Conservation (phyloP, 2,797 vertebrate species). For the Sciurus carolinensis region DNA sequence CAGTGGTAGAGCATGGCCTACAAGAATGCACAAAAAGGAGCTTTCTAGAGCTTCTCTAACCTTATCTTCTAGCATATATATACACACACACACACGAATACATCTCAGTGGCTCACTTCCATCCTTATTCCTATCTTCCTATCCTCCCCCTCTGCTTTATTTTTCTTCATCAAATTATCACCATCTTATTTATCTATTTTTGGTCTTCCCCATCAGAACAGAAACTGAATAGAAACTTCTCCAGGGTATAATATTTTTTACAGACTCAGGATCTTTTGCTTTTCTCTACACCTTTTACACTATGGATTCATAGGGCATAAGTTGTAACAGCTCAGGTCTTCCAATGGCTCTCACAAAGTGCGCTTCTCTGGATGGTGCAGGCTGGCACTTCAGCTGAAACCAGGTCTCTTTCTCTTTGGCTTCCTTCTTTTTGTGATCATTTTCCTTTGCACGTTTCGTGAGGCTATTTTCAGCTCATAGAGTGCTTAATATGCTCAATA, state of each 20-base stretch:
- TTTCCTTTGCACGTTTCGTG: neutral
- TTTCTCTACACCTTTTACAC: neutral
- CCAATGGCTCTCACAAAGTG: neutral
- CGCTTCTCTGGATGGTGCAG: neutral
- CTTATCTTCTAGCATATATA: neutral
- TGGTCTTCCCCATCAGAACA: neutral
- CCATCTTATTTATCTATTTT: neutral
- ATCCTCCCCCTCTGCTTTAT: neutral
- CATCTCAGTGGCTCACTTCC: neutral
- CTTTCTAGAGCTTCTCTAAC: neutral
- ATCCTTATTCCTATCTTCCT: neutral
- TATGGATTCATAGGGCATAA: neutral
- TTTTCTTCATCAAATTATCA: neutral
- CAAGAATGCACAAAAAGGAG: neutral
- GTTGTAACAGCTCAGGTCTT: neutral
- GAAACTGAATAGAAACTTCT: neutral
- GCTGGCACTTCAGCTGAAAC: neutral
- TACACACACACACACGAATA: neutral
- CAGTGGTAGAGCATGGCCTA: neutral
- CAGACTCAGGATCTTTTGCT: neutral
- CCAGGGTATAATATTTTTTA: neutral
- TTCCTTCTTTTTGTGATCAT: neutral
- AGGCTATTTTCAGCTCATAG: neutral
- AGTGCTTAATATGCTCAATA: neutral
- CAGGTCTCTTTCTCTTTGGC: neutral